Evolutionary conservation across 2,113 vertebrate species (phyloP).

Genomic region (Papio anubis): DNA sequence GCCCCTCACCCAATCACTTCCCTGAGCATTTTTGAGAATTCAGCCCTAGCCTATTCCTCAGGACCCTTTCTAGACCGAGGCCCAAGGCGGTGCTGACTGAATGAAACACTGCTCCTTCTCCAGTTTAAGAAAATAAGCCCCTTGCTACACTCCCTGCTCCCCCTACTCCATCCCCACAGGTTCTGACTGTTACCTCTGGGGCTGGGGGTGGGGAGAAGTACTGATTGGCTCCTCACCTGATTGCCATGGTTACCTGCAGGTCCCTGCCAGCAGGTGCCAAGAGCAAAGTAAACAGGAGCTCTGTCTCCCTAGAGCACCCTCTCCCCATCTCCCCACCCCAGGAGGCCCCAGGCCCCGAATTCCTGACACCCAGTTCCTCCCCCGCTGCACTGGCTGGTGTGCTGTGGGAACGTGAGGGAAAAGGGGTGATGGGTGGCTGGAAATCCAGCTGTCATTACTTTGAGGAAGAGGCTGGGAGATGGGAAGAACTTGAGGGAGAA

Average conservation of each 20-base stretch:
- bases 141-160: neutral
- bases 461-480: neutral
- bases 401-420: neutral
- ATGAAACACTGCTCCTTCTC: neutral
- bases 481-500: neutral
- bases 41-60: neutral
- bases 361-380: neutral
- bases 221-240: conserved; percentile 68
- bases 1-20: neutral
- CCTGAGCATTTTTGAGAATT: neutral
- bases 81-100: neutral
- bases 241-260: conserved; percentile 76
- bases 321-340: neutral
- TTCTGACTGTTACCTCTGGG: conserved; percentile 31
- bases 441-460: neutral
- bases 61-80: neutral
- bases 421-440: neutral
- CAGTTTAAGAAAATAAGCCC: neutral
- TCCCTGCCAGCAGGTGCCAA: conserved; percentile 72
- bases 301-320: neutral
- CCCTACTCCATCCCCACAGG: neutral
- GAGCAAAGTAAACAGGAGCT: conserved; percentile 64
- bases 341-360: neutral
- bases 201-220: conserved; percentile 46
- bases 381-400: neutral